These are phyloP conservation scores for Amphiura filiformis DNA, from an alignment of 35 echinoderm and acorn worm genomes.

Conservation along the genomic window DNA sequence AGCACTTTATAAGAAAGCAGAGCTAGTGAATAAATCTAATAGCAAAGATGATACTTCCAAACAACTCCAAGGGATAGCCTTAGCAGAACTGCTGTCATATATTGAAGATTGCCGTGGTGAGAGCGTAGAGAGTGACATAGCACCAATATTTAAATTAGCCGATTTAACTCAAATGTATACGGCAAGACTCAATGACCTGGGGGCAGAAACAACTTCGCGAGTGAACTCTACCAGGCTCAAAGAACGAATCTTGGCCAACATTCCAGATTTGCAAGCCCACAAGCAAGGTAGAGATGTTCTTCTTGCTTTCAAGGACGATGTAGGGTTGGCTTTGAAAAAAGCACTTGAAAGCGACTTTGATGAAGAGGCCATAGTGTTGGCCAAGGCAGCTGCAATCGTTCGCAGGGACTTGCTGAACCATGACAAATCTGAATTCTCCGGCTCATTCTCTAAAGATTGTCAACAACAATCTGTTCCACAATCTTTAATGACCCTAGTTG, in stretches of 20 bases:
- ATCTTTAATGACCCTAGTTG: conserved; percentile 2
- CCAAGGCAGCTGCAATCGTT: conserved; percentile 16
- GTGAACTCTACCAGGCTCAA: conserved; percentile 44
- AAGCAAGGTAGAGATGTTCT: conserved; percentile 37
- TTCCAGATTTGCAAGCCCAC: conserved; percentile 44
- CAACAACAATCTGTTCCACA: conserved; percentile 27
- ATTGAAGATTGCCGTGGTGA: conserved; percentile 37
- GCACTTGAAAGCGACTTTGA: conserved; percentile 20
- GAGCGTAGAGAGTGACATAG: conserved; percentile 2
- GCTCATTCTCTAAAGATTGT: conserved; percentile 19
- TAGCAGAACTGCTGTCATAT: conserved; percentile 56
- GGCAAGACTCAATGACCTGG: conserved; percentile 33
- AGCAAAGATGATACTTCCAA: background rate
- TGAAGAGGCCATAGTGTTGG: background rate
- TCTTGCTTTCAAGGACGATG: conserved; percentile 33
- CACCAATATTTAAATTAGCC: conserved; percentile 44
- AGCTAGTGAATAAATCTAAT: background rate
- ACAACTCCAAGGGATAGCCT: conserved; percentile 29
- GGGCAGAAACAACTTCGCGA: background rate
- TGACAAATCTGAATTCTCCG: background rate
- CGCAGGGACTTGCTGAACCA: conserved; percentile 20
- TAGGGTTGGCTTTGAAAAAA: conserved; percentile 23
- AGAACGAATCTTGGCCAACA: conserved; percentile 13
- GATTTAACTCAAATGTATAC: conserved; percentile 33
- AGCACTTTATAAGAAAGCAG: conserved; percentile 32